phyloP scores from a whole-genome alignment of 35 echinoderm and acorn worm species.

The Ophiothrix spiculata region DNA sequence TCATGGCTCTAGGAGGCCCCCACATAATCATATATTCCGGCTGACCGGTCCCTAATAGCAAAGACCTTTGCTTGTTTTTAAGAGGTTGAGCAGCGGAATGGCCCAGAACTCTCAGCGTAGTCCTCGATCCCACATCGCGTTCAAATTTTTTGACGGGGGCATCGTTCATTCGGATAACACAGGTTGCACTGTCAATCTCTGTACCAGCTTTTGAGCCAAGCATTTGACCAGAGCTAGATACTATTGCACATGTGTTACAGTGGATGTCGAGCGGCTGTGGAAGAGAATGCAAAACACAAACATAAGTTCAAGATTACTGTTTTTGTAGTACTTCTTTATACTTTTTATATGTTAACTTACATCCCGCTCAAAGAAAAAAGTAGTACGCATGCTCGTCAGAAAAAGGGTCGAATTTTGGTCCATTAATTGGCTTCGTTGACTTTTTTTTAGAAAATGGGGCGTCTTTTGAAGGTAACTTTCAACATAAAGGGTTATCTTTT shows the following conservation, averaged over 20 bases:
- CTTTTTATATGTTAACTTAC: too few species aligned
- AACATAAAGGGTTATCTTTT: too few species aligned
- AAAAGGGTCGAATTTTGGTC: too few species aligned
- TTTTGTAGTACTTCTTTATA: too few species aligned
- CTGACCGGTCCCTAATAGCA: constrained; percentile 23
- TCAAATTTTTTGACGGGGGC: constrained; percentile 55
- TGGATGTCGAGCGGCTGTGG: constrained; percentile 41
- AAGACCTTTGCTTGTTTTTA: background rate
- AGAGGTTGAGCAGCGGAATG: constrained; percentile 37
- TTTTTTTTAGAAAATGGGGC: too few species aligned
- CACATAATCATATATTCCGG: constrained; percentile 64
- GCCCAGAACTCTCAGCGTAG: constrained; percentile 57
- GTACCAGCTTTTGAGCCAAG: constrained; percentile 45
- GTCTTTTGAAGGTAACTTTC: too few species aligned
- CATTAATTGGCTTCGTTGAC: too few species aligned
- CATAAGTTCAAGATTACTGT: too few species aligned
- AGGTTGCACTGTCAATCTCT: constrained; percentile 68
- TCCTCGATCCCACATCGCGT: constrained; percentile 61
- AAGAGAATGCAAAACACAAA: too few species aligned
- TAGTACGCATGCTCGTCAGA: too few species aligned
- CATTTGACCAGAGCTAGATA: constrained; percentile 72
- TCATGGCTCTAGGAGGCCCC: constrained; percentile 50
- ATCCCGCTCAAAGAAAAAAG: too few species aligned
- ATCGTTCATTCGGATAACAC: constrained; percentile 82
- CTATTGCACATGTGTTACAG: constrained; percentile 59